Evolutionary conservation across 2,888 invertebrate genomes (phyloP).

Genomic region (Ernsta delagoae): DNA sequence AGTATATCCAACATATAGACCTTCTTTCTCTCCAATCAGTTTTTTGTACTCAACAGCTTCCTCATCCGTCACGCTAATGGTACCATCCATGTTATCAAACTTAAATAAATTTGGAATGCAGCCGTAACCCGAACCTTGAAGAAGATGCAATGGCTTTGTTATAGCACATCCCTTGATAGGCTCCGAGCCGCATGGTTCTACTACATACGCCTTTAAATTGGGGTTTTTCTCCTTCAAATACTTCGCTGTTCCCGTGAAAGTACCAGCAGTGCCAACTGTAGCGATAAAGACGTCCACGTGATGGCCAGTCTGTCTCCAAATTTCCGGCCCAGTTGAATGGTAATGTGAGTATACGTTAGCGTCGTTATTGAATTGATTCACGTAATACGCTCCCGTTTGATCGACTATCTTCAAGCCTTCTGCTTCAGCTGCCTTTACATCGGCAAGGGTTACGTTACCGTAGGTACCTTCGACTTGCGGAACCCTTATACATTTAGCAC

Average conservation of each 20-base stretch:
- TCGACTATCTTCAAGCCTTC: constrained; percentile 62
- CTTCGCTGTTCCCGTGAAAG: constrained; percentile 68
- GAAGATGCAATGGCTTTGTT: constrained; percentile 73
- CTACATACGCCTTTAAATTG: constrained; percentile 64
- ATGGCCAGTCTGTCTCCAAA: constrained; percentile 76
- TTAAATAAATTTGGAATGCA: constrained; percentile 71
- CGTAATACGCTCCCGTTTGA: constrained; percentile 68
- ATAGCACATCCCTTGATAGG: constrained; percentile 70
- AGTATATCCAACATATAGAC: constrained; percentile 75
- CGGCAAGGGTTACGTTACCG: constrained; percentile 72
- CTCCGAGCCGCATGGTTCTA: constrained; percentile 73
- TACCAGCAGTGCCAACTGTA: constrained; percentile 74
- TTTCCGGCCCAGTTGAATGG: constrained; percentile 74
- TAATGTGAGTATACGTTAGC: constrained; percentile 69
- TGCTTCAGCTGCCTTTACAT: constrained; percentile 69
- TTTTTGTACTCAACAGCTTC: constrained; percentile 66
- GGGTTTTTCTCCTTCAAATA: constrained; percentile 74
- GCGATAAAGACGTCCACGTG: constrained; percentile 73
- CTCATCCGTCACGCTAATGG: constrained; percentile 69
- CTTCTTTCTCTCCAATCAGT: constrained; percentile 71
- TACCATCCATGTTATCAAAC: constrained; percentile 70
- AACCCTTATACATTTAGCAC: constrained; percentile 70
- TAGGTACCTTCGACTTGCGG: constrained; percentile 77
- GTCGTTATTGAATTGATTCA: constrained; percentile 72
- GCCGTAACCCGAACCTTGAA: constrained; percentile 78